Conservation (phyloP, 2,113 vertebrate genomes). For the Pituophis catenifer region DNA sequence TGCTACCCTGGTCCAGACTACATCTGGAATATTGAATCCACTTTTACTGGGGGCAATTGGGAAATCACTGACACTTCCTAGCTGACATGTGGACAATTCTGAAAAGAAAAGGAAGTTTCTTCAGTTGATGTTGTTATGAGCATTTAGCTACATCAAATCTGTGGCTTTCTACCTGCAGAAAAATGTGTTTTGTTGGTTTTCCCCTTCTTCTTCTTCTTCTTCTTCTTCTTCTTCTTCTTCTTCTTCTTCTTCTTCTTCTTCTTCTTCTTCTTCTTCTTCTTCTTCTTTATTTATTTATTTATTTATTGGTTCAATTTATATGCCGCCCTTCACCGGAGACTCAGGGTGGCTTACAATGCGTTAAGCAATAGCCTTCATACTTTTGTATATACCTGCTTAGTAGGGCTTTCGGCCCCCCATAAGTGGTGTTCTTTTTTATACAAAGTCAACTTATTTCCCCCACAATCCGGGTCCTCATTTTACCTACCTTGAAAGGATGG, state of each 20-base stretch:
- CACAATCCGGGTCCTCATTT: too few relatives aligned
- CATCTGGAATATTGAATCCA: background rate
- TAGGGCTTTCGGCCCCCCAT: too few relatives aligned
- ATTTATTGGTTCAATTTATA: too few relatives aligned
- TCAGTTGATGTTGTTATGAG: background rate
- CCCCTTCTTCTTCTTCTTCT: too few relatives aligned
- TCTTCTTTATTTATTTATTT: background rate
- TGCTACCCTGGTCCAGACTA: background rate
- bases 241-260: background rate
- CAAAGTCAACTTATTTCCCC: too few relatives aligned
- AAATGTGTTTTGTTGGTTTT: background rate
- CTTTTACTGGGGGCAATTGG: background rate
- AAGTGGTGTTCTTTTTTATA: too few relatives aligned
- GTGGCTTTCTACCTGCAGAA: background rate
- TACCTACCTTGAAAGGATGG: too few relatives aligned
- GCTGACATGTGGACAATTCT: background rate
- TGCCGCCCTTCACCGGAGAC: too few relatives aligned
- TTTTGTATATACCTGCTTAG: too few relatives aligned
- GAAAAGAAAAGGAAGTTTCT: background rate
- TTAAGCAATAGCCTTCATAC: too few relatives aligned
- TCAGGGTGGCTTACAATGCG: too few relatives aligned
- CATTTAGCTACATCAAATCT: background rate
- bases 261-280: background rate
- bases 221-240: too few relatives aligned
- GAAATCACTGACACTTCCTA: background rate